Evolutionary conservation across 2,888 invertebrate genomes (phyloP).

Genomic region (Teleiodes luculella): DNA sequence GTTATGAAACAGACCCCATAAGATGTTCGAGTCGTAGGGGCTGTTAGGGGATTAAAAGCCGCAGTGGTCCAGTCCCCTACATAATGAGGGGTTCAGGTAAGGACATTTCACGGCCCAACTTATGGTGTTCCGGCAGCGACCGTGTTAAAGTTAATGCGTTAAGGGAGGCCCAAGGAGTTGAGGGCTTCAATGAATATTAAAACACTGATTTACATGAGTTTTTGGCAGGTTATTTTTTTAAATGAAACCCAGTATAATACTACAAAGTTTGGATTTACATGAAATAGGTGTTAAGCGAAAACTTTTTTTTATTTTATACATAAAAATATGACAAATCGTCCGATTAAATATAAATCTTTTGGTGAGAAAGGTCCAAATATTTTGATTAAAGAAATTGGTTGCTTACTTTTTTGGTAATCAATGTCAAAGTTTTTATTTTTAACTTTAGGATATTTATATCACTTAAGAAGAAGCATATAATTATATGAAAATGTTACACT

Average conservation of each 20-base stretch:
- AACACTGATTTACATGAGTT: background rate
- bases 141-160: constrained; percentile 54
- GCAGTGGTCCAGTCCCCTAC: constrained; percentile 34
- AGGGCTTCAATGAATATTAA: background rate
- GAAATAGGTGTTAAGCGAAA: too few relatives aligned
- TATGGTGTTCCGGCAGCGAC: background rate
- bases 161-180: constrained; percentile 17
- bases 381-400: too few relatives aligned
- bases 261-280: too few relatives aligned
- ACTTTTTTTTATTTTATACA: too few relatives aligned
- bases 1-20: background rate
- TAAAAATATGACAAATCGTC: too few relatives aligned
- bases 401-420: too few relatives aligned
- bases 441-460: too few relatives aligned
- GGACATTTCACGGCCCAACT: background rate
- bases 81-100: constrained; percentile 46
- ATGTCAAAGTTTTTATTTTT: too few relatives aligned
- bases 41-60: constrained; percentile 39
- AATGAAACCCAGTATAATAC: background rate
- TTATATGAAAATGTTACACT: too few relatives aligned
- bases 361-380: too few relatives aligned
- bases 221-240: background rate
- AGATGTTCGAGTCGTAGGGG: constrained; percentile 36
- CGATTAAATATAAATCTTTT: too few relatives aligned
- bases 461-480: too few relatives aligned